These are phyloP conservation scores for Strigamia maritima DNA, from an alignment of 2,888 invertebrate species.

Conservation along the genomic window DNA sequence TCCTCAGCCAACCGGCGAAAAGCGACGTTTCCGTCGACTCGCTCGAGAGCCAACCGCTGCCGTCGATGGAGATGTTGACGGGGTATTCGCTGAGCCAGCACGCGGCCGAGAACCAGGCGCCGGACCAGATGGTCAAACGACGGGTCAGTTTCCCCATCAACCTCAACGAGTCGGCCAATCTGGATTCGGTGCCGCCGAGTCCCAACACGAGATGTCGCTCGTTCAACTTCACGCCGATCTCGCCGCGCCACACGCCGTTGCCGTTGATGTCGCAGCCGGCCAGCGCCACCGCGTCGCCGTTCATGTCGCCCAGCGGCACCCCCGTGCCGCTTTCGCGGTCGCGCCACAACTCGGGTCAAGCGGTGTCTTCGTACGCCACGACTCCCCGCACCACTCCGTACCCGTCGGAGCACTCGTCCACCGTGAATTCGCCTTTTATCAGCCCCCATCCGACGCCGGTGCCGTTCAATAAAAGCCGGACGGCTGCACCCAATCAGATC, in stretches of 20 bases:
- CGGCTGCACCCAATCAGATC: not conserved
- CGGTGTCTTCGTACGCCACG: conserved; percentile 43
- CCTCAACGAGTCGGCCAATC: not conserved
- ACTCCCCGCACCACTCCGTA: conserved; percentile 42
- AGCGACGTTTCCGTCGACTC: not conserved
- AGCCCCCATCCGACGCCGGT: conserved; percentile 49
- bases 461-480: conserved; percentile 43
- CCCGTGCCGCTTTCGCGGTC: conserved; percentile 63
- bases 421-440: conserved; percentile 47
- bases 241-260: conserved; percentile 59
- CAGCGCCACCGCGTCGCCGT: conserved; percentile 71
- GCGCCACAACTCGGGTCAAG: conserved; percentile 58
- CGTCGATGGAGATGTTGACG: conserved; percentile 35
- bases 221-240: conserved; percentile 82
- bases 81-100: not conserved
- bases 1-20: not conserved
- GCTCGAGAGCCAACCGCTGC: conserved; percentile 1
- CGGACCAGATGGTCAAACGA: not conserved
- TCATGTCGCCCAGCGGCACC: conserved; percentile 76
- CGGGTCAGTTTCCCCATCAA: conserved; percentile 37
- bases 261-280: conserved; percentile 59
- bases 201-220: conserved; percentile 73
- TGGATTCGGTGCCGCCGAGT: conserved; percentile 67
- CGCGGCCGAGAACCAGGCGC: not conserved
- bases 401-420: conserved; percentile 42